Conservation (phyloP, 2,113 vertebrate genomes). For the Bolborhynchus lineola region DNA sequence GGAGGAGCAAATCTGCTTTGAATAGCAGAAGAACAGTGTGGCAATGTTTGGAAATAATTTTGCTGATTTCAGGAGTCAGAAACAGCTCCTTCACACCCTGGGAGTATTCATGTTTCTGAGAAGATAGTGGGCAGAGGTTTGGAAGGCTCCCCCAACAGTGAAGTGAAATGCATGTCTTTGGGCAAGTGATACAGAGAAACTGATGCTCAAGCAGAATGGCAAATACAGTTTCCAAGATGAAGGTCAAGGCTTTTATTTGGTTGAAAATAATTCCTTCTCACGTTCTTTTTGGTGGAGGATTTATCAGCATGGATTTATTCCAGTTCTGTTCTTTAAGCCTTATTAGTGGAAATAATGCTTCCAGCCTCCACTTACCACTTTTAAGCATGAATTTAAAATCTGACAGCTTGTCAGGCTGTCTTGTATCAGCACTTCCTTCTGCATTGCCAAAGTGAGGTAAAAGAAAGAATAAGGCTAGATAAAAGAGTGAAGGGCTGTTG, state of each 20-base stretch:
- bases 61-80: background rate
- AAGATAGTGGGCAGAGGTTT: background rate
- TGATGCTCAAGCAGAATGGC: background rate
- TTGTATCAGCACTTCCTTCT: background rate
- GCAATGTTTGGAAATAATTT: background rate
- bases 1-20: background rate
- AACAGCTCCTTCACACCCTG: background rate
- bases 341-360: background rate
- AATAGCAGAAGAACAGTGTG: background rate
- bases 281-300: background rate
- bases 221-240: background rate
- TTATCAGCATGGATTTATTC: background rate
- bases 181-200: background rate
- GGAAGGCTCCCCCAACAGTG: background rate
- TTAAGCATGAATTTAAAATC: conserved; percentile 27
- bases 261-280: background rate
- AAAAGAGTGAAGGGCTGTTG: background rate
- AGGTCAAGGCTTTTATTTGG: background rate
- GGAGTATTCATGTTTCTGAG: background rate
- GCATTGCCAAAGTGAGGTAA: background rate
- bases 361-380: background rate
- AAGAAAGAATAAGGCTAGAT: background rate
- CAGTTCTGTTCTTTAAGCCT: background rate
- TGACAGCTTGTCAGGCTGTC: conserved; percentile 2
- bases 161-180: background rate